A percentile compares a stretch with the other conserved stretches of the same genome.
phyloP scores from a whole-genome alignment of 1,140 invertebrate species.

The Drosophila ohnishii region DNA sequence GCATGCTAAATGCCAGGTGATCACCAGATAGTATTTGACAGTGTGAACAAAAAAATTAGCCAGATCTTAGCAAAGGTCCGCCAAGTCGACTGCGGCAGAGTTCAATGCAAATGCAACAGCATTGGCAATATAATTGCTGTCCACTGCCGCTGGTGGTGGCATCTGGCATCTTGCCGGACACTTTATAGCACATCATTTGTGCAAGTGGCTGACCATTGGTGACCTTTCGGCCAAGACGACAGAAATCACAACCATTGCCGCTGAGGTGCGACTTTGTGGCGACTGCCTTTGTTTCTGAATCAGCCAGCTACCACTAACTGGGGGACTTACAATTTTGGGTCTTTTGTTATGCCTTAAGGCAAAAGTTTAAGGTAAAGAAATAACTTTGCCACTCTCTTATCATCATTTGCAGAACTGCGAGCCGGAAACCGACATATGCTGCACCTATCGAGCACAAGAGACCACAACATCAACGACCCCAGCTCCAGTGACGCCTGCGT shows the following conservation, averaged over 20 bases:
- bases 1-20: slow-evolving; percentile 55
- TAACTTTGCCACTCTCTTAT: background rate
- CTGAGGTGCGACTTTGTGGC: slow-evolving; percentile 1
- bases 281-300: background rate
- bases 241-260: slow-evolving; percentile 25
- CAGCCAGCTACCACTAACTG: background rate
- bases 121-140: slow-evolving; percentile 2
- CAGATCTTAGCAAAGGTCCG: slow-evolving; percentile 49
- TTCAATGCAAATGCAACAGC: slow-evolving; percentile 63
- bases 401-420: slow-evolving; percentile 63
- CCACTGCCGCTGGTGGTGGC: slow-evolving; percentile 5
- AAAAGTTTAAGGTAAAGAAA: background rate
- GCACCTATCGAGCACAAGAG: slow-evolving; percentile 62
- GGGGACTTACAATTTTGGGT: background rate
- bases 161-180: slow-evolving; percentile 42
- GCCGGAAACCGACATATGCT: slow-evolving; percentile 69
- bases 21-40: slow-evolving; percentile 19
- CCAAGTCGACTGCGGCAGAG: slow-evolving; percentile 51
- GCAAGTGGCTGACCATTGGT: slow-evolving; percentile 57
- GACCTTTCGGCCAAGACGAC: slow-evolving; percentile 62
- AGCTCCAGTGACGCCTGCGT: slow-evolving; percentile 53
- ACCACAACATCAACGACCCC: slow-evolving; percentile 62
- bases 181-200: slow-evolving; percentile 73
- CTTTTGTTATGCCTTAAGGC: background rate
- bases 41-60: slow-evolving; percentile 50